Evolutionary conservation across 2,888 invertebrate genomes (phyloP).

Genomic region (Latheticus oryzae): DNA sequence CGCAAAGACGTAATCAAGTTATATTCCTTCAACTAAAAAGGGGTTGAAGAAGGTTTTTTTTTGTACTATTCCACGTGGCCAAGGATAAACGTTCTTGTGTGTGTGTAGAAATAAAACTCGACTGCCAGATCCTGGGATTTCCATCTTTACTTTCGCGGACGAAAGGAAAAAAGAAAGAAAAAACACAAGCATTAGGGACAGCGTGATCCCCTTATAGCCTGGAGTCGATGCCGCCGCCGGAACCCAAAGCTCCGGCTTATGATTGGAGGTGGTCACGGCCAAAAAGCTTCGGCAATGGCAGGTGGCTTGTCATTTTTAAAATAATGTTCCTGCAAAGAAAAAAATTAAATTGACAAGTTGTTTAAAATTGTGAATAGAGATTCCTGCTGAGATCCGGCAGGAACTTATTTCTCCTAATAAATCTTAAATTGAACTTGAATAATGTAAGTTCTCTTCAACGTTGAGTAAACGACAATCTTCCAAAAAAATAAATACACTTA

Average conservation of each 20-base stretch:
- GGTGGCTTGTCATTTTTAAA: too few species aligned
- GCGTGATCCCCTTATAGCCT: conserved; percentile 54
- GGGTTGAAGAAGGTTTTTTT: conserved; percentile 7
- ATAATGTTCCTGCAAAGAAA: too few species aligned
- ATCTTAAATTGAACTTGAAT: too few species aligned
- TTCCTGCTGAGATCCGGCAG: too few species aligned
- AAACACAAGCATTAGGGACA: conserved; percentile 57
- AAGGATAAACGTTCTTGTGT: conserved; percentile 2
- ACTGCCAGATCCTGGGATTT: conserved; percentile 52
- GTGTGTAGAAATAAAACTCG: conserved; percentile 11
- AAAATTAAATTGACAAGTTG: too few species aligned
- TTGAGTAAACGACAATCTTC: too few species aligned
- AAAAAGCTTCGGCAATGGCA: conserved; percentile 22
- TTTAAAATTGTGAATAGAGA: too few species aligned
- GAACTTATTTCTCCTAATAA: too few species aligned
- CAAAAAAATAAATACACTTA: too few species aligned
- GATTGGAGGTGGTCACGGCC: conserved; percentile 27
- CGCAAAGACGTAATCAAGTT: conserved; percentile 16
- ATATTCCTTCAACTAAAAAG: conserved; percentile 1
- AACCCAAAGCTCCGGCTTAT: conserved; percentile 34
- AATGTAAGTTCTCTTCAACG: too few species aligned
- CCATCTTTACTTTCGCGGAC: conserved; percentile 47
- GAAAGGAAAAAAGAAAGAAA: conserved; percentile 45
- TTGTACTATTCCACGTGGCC: not conserved
- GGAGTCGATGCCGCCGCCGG: conserved; percentile 35